Base-by-base conservation (phyloP, 2,113 vertebrate species). In the Oophaga pumilio region DNA sequence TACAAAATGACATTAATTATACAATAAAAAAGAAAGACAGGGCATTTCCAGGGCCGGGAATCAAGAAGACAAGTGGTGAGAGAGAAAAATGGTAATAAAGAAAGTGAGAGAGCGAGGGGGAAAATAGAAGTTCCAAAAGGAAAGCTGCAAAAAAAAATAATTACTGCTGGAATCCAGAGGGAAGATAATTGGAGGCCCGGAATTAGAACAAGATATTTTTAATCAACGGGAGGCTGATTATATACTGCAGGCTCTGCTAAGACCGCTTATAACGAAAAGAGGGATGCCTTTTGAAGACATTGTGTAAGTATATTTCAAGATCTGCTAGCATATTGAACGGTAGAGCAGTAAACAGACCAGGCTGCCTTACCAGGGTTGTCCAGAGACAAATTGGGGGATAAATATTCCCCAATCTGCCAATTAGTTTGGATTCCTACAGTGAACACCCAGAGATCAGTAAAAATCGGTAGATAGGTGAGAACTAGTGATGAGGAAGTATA, bases 1-100 rank as follows among this genome's bases (percentile, higher is more conserved):
- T 50, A 84, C 85, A 92, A 87, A 89, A 91, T 85, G 88, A 76
- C 66, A 78, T 82, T 83, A 76, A 87, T 81, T 84, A 87, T 83
- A 68, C 57, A 88, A 88, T 83, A 88, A 66, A 62, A 83, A 50
- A 28, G 49, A 76, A 68, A 68, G 85, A 82, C 85, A 6, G 86
- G 86, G 86, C 52, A 81, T 82, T 82, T 87, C 78, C 78, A 50
- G 68, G 13, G 86, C 78, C 68, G 43, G 2, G 28, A 53, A 50
- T 62, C 3, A 28, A 66, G 59, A 33, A 82, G 49, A 64, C 57
- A 24, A n/a, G 26, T 8, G 20, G 14, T 5, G 57, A 14, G 76
- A 73, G 28, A 13, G n/a, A 62, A n/a, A 53, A 22, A 53, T 1
- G 49, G 26, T 50, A 57, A 82, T 43, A 22, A 78, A 18, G 56